Conservation (phyloP, 2,113 vertebrate species). For the Stigmatopora nigra region DNA sequence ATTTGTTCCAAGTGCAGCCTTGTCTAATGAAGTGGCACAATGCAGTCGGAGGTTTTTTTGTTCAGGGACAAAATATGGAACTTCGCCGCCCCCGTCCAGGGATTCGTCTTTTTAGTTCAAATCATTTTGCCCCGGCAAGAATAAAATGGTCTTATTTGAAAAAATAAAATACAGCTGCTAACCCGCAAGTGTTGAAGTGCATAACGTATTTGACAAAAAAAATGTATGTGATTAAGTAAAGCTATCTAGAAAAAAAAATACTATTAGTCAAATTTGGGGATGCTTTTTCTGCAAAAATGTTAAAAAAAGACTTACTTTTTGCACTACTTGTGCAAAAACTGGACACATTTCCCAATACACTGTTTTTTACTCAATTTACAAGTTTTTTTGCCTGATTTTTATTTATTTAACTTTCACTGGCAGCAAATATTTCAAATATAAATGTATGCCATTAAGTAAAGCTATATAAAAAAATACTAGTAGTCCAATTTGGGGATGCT, state of each 20-base stretch:
- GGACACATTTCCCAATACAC: too few relatives aligned
- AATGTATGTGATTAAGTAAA: not conserved
- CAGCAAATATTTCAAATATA: not conserved
- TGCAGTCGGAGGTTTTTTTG: not conserved
- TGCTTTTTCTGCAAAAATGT: not conserved
- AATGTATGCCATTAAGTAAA: not conserved
- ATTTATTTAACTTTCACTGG: too few relatives aligned
- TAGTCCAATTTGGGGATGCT: not conserved
- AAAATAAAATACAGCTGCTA: not conserved
- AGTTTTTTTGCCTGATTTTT: too few relatives aligned
- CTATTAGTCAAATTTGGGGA: not conserved
- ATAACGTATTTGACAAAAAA: too few relatives aligned
- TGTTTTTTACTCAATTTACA: too few relatives aligned
- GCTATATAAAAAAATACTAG: not conserved
- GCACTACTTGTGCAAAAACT: too few relatives aligned
- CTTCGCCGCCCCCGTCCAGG: not conserved
- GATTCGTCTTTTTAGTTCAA: not conserved
- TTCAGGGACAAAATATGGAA: not conserved
- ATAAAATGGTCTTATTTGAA: not conserved
- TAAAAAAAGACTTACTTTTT: too few relatives aligned
- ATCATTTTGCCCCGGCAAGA: not conserved
- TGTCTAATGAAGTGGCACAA: conserved; percentile 3
- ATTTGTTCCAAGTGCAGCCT: conserved; percentile 3
- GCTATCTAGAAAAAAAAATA: not conserved
- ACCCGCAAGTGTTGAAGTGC: too few relatives aligned